Percentiles rank a stretch among this genome's conserved stretches.
phyloP scores from a whole-genome alignment of 1,140 invertebrate genomes.

The Ganaspis sp. region DNA sequence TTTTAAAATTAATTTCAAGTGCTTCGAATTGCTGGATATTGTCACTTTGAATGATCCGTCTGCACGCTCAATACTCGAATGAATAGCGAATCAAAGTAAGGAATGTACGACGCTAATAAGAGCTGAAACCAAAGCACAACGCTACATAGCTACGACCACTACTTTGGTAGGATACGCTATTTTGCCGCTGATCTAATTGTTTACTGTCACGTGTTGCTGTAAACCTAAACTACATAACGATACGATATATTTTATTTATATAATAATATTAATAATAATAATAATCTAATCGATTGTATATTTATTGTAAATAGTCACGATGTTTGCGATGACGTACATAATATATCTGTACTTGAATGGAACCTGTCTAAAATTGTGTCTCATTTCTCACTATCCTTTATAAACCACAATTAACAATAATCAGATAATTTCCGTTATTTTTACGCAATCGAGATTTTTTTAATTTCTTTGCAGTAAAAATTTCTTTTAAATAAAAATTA shows the following conservation, averaged over 20 bases:
- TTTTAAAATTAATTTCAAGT: background rate
- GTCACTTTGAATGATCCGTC: background rate
- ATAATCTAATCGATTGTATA: constrained; percentile 68
- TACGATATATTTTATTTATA: constrained; percentile 75
- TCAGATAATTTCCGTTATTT: no score
- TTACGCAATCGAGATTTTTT: no score
- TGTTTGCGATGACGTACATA: constrained; percentile 72
- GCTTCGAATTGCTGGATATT: background rate
- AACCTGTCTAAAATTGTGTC: constrained; percentile 45
- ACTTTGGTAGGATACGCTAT: constrained; percentile 70
- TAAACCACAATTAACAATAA: no score
- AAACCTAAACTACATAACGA: constrained; percentile 69
- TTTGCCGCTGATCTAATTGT: constrained; percentile 74
- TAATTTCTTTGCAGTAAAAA: no score
- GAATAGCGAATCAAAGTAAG: constrained; percentile 45
- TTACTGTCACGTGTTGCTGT: constrained; percentile 74
- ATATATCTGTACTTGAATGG: constrained; percentile 73
- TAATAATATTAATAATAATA: constrained; percentile 54
- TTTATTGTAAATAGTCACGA: constrained; percentile 75
- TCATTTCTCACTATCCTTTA: background rate
- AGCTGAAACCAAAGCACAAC: constrained; percentile 38
- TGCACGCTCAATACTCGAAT: constrained; percentile 34
- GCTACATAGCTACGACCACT: constrained; percentile 69
- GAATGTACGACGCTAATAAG: constrained; percentile 15
- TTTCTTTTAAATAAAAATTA: no score